Conservation (phyloP, 2,888 invertebrate genomes). For the Campaea margaritaria region DNA sequence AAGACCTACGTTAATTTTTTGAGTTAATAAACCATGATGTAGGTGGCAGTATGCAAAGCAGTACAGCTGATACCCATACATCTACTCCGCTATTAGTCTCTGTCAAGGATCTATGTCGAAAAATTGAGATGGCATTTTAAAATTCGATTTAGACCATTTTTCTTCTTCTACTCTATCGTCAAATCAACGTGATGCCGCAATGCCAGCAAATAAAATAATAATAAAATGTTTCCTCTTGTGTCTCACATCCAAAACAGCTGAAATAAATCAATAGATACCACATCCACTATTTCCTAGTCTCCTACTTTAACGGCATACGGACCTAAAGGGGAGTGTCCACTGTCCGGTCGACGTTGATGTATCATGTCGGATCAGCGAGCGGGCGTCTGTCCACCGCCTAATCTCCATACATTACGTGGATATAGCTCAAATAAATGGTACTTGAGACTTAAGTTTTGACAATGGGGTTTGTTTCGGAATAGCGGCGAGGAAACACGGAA, state of each 20-base stretch:
- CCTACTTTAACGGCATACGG: constrained; percentile 12
- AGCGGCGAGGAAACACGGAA: constrained; percentile 5
- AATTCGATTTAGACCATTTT: too few species aligned
- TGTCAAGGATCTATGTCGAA: constrained; percentile 42
- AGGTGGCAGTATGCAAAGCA: constrained; percentile 66
- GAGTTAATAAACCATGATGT: constrained; percentile 66
- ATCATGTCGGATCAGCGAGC: constrained; percentile 82
- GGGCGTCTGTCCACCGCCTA: constrained; percentile 82
- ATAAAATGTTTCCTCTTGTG: too few species aligned
- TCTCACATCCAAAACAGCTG: too few species aligned
- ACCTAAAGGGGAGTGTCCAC: constrained; percentile 74
- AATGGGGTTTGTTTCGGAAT: constrained; percentile 44
- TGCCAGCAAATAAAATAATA: background rate
- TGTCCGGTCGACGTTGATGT: constrained; percentile 83
- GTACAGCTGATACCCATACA: constrained; percentile 68
- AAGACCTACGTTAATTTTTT: constrained; percentile 58
- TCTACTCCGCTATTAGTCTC: constrained; percentile 73
- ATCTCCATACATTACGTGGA: constrained; percentile 84
- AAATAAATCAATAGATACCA: background rate
- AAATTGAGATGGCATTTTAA: constrained; percentile 47
- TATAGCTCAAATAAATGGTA: constrained; percentile 83
- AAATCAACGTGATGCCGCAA: background rate
- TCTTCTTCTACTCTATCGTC: background rate
- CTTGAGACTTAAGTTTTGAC: constrained; percentile 77
- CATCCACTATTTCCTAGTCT: background rate